Evolutionary conservation across 2,113 vertebrate species (phyloP).

Genomic region (Burhinus oedicnemus): DNA sequence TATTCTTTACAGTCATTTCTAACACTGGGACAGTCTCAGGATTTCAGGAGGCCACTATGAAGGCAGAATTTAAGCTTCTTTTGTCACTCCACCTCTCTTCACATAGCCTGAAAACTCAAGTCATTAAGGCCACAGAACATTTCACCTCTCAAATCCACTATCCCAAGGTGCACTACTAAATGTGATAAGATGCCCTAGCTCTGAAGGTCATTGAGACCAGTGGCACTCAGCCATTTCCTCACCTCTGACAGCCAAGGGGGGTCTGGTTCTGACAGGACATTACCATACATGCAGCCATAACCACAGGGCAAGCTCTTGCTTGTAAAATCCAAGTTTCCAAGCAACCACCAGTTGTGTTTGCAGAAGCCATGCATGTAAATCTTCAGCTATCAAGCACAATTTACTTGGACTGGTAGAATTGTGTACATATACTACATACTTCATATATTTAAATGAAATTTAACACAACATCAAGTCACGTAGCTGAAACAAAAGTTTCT

Average conservation of each 20-base stretch:
- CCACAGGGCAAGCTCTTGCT: background rate
- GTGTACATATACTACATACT: fast-evolving
- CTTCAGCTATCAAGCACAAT: background rate
- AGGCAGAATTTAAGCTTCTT: background rate
- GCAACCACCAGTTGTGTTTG: background rate
- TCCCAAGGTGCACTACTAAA: background rate
- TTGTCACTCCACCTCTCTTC: background rate
- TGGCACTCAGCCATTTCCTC: background rate
- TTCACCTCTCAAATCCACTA: background rate
- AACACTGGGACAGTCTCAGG: background rate
- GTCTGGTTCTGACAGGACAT: background rate
- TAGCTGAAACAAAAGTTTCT: background rate
- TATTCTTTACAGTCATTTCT: background rate
- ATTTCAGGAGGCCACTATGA: background rate
- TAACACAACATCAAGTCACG: background rate
- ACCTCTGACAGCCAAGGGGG: background rate
- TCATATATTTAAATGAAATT: background rate
- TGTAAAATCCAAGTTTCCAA: background rate
- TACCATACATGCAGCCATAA: background rate
- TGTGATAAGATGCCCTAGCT: slow-evolving; percentile 45
- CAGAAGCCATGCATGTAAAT: background rate
- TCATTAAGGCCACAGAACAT: background rate
- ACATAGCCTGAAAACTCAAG: background rate
- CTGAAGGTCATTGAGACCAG: slow-evolving; percentile 6
- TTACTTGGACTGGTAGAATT: background rate